Conservation (phyloP, 2,113 vertebrate genomes). For the Syrrhaptes paradoxus region DNA sequence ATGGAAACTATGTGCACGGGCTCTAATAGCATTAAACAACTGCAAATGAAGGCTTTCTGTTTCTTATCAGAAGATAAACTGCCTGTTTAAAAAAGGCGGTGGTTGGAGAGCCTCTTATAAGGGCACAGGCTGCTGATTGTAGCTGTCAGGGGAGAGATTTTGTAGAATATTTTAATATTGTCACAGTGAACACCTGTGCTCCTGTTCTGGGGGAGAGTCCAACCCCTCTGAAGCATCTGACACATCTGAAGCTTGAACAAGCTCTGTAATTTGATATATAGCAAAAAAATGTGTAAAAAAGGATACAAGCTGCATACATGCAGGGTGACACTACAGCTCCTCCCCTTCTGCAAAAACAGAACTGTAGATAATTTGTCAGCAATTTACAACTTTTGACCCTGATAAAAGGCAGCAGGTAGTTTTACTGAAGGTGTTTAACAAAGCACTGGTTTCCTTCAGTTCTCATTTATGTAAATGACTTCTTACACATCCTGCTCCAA, state of each 20-base stretch:
- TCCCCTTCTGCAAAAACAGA: neutral
- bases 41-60: constrained; percentile 42
- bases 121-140: neutral
- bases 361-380: neutral
- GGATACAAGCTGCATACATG: neutral
- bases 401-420: neutral
- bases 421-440: neutral
- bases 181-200: neutral
- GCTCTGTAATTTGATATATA: neutral
- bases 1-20: constrained; percentile 20
- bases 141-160: neutral
- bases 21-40: neutral
- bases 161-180: neutral
- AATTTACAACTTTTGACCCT: neutral
- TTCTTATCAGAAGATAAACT: constrained; percentile 58
- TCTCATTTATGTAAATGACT: neutral
- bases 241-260: neutral
- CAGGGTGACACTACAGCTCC: neutral
- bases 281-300: neutral
- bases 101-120: constrained; percentile 8
- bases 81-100: constrained; percentile 59
- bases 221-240: neutral
- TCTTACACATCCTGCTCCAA: neutral
- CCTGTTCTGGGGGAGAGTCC: neutral
- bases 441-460: neutral